These are phyloP conservation scores for Lingula anatina DNA, from an alignment of 2,888 invertebrate genomes.

Conservation along the genomic window DNA sequence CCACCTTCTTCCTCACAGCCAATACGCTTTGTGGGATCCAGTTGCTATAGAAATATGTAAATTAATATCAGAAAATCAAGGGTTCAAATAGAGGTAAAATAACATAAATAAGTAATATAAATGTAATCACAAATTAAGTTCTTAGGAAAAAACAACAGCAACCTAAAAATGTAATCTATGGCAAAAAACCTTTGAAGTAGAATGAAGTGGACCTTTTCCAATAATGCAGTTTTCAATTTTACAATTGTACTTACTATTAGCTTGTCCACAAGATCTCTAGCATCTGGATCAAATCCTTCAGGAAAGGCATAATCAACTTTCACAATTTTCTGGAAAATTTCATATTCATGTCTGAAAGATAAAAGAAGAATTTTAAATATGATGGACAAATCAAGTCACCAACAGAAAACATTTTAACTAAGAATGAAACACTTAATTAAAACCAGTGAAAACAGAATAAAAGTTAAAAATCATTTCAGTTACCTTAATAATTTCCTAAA, in stretches of 20 bases:
- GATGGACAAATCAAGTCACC: no score
- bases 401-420: no score
- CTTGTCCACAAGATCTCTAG: slow-evolving; percentile 82
- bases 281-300: slow-evolving; percentile 78
- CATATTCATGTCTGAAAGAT: slow-evolving; percentile 74
- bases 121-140: no score
- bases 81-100: no score
- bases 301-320: slow-evolving; percentile 88
- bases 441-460: neutral
- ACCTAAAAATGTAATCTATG: no score
- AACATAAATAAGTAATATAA: no score
- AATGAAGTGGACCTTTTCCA: no score
- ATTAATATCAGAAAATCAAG: neutral
- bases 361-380: slow-evolving; percentile 9
- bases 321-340: slow-evolving; percentile 92
- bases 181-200: no score
- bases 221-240: no score
- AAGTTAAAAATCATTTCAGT: neutral
- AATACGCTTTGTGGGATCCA: slow-evolving; percentile 74
- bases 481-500: no score
- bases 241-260: slow-evolving; percentile 61
- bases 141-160: no score
- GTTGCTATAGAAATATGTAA: slow-evolving; percentile 50
- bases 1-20: slow-evolving; percentile 64
- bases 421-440: neutral